Evolutionary conservation across 2,888 invertebrate genomes (phyloP).

Genomic region (Saturnia japonica): DNA sequence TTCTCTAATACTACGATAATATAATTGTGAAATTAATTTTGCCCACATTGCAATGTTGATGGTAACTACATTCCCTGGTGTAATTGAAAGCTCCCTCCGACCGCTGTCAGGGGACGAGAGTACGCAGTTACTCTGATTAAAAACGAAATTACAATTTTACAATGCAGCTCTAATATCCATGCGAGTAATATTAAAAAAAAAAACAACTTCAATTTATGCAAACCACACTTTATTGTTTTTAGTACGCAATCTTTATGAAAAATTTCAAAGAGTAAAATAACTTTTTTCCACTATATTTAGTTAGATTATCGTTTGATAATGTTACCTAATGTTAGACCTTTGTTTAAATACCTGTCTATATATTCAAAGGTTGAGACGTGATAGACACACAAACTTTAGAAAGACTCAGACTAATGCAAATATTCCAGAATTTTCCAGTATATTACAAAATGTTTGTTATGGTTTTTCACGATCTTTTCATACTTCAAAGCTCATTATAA

Average conservation of each 20-base stretch:
- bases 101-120: not conserved
- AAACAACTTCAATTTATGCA: not conserved
- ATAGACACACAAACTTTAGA: no score
- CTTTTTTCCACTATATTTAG: no score
- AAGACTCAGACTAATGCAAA: no score
- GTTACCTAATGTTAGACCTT: no score
- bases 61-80: not conserved
- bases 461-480: not conserved
- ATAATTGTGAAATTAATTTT: not conserved
- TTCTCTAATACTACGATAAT: not conserved
- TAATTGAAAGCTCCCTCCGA: not conserved
- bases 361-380: no score
- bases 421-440: no score
- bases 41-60: not conserved
- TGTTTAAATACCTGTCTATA: no score
- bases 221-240: not conserved
- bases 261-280: not conserved
- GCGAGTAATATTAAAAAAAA: not conserved
- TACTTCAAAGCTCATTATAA: not conserved
- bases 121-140: slow-evolving; percentile 35
- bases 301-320: no score
- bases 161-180: not conserved
- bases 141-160: slow-evolving; percentile 35
- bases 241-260: not conserved
- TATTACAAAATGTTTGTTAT: not conserved